A percentile compares a stretch with the other conserved stretches of the same genome.
Conservation (phyloP, 2,888 invertebrate species). For the Nomada ruficornis region DNA sequence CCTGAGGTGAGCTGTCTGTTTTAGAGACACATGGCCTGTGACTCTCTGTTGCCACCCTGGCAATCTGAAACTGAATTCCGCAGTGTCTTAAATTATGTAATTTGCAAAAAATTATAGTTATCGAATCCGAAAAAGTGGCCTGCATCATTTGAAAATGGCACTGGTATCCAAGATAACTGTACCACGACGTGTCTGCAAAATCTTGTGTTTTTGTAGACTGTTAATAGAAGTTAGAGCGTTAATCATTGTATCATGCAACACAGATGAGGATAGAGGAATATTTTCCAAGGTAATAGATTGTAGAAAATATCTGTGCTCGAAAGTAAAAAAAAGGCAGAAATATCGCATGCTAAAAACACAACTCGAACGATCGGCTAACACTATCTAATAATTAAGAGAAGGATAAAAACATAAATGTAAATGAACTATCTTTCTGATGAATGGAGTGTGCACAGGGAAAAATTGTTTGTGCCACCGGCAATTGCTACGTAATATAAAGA, state of each 20-base stretch:
- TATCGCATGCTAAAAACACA: constrained; percentile 36
- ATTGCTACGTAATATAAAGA: constrained; percentile 60
- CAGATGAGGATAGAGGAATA: constrained; percentile 66
- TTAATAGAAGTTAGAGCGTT: constrained; percentile 80
- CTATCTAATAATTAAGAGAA: constrained; percentile 28
- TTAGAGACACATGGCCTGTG: constrained; percentile 81
- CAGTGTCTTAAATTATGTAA: neutral
- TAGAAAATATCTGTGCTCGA: constrained; percentile 30
- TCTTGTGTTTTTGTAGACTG: constrained; percentile 39
- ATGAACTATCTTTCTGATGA: constrained; percentile 31
- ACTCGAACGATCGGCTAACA: constrained; percentile 23
- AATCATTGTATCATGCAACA: constrained; percentile 79
- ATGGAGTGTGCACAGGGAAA: constrained; percentile 63
- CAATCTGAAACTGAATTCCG: constrained; percentile 77
- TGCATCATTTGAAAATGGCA: constrained; percentile 43
- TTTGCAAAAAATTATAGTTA: constrained; percentile 4
- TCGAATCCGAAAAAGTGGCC: constrained; percentile 35
- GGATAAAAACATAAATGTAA: constrained; percentile 44
- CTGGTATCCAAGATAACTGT: constrained; percentile 43
- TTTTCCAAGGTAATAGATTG: constrained; percentile 53
- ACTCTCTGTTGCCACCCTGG: constrained; percentile 72
- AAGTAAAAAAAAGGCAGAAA: constrained; percentile 21
- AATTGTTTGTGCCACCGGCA: constrained; percentile 61
- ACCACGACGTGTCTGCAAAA: constrained; percentile 59
- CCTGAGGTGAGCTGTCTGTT: constrained; percentile 79